Evolutionary conservation across 1,140 invertebrate species (phyloP).

Genomic region (Augochlora pura): DNA sequence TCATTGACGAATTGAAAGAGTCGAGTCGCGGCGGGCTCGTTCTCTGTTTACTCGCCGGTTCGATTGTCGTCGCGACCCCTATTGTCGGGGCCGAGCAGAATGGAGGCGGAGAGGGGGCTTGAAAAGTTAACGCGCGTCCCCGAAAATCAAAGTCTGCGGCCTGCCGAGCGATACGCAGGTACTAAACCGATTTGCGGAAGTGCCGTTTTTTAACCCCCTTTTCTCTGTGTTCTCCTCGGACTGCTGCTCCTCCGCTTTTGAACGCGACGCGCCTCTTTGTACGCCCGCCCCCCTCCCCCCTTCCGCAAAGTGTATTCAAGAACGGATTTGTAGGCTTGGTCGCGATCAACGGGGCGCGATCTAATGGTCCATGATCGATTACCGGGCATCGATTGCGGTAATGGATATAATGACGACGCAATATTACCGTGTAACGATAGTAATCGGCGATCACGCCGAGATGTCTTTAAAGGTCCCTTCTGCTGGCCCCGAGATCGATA

Average conservation of each 20-base stretch:
- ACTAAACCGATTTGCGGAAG: conserved; percentile 8
- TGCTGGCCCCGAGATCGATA: background rate
- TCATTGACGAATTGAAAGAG: conserved; percentile 66
- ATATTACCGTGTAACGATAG: conserved; percentile 36
- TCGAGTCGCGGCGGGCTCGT: background rate
- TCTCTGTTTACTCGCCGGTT: conserved; percentile 44
- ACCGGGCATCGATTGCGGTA: conserved; percentile 34
- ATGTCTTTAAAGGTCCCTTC: conserved; percentile 21
- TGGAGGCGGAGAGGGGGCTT: background rate
- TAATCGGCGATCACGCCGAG: conserved; percentile 14
- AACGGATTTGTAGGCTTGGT: conserved; percentile 28
- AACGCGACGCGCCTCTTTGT: background rate
- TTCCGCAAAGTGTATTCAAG: background rate
- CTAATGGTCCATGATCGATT: conserved; percentile 45
- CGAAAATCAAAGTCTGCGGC: conserved; percentile 12
- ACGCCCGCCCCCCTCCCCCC: background rate
- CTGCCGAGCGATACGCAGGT: conserved; percentile 5
- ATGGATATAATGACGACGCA: conserved; percentile 35
- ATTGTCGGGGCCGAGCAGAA: conserved; percentile 33
- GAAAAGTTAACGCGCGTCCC: conserved; percentile 6
- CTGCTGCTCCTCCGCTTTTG: background rate
- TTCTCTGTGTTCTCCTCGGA: background rate
- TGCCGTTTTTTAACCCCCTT: background rate
- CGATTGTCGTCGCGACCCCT: conserved; percentile 48
- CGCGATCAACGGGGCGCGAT: conserved; percentile 25